Base-by-base conservation (phyloP, 2,113 vertebrate genomes). In the Gopherus evgoodei region DNA sequence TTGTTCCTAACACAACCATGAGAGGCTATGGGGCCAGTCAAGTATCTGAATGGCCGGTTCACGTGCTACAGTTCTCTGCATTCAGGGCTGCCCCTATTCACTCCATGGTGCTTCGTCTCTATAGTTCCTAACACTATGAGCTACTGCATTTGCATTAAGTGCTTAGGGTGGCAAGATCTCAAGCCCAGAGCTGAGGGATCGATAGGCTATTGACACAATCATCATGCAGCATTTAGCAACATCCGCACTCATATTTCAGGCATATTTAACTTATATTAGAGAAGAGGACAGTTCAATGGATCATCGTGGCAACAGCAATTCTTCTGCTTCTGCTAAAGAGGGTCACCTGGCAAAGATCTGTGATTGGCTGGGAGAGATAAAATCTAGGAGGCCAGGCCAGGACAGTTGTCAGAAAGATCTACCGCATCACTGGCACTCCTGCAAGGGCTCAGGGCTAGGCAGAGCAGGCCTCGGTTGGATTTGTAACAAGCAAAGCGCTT, bases 121-220 rank as follows among this genome's bases (percentile, higher is more conserved):
- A 50, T 3, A 12, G 8, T 3, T 56, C 50, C 82, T 75, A 35
- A 78, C 22, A 24, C 24, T 22, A 38, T 9, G 5, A 11, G 52
- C 6, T 22, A 16, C 50, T 4, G 17, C 35, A 82, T 53, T 54
- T 54, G 81, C 50, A n/a, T 54, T 21, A 5, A 0, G 13, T 19
- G 12, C 5, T 31, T 22, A 19, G 80, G 80, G 79, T 2, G 9
- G 49, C 29, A 44, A 0, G 19, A 38, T 17, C 21, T 2, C 3
- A 13, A 17, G n/a, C 21, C 1, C 2, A 6, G 7, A 19, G 8
- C 53, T 25, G 53, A 0, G 1, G 29, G 22, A 81, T 1, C 1
- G 1, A 35, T 11, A 65, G 35, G 44, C 19, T 84, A 49, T 31
- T 35, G 56, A 84, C 57, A 47, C 19, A 35, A 1, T 29, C 44